phyloP scores from a whole-genome alignment of 2,797 vertebrate genomes.

The Serranus cabrilla region DNA sequence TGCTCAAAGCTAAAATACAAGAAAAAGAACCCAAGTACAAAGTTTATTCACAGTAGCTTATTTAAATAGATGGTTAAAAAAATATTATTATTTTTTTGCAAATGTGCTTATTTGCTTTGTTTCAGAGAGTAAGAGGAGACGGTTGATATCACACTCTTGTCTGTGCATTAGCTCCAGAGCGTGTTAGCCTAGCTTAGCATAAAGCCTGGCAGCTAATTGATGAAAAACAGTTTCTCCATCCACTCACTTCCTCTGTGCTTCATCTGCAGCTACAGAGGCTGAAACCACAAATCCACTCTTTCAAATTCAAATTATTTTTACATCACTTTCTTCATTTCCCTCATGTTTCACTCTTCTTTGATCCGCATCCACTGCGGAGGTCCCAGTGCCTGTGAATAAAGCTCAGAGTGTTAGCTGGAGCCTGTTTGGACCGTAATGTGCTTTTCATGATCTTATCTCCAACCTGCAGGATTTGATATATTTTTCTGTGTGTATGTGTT shows the following conservation, averaged over 20 bases:
- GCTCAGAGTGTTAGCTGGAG: not conserved
- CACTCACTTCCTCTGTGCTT: not conserved
- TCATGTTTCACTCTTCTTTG: conserved; percentile 4
- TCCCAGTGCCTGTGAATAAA: not conserved
- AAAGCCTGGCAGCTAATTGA: not conserved
- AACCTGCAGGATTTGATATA: conserved; percentile 31
- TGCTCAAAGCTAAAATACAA: not conserved
- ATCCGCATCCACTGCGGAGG: not conserved
- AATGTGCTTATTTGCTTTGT: not conserved
- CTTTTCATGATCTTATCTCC: conserved; percentile 44
- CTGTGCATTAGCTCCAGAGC: not conserved
- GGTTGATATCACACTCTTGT: not conserved
- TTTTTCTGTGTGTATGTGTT: conserved; percentile 37
- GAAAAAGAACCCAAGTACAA: not conserved
- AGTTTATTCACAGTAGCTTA: not conserved
- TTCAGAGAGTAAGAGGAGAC: not conserved
- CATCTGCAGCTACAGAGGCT: not conserved
- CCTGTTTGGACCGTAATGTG: conserved; percentile 1
- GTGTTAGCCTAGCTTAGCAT: not conserved
- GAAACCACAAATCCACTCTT: not conserved
- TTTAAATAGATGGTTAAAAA: not conserved
- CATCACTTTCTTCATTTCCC: conserved; percentile 1
- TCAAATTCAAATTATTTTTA: not conserved
- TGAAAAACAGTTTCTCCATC: not conserved
- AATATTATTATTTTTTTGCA: not conserved